Evolutionary conservation across 2,113 vertebrate species (phyloP).

Genomic region (Nycticorax nycticorax): DNA sequence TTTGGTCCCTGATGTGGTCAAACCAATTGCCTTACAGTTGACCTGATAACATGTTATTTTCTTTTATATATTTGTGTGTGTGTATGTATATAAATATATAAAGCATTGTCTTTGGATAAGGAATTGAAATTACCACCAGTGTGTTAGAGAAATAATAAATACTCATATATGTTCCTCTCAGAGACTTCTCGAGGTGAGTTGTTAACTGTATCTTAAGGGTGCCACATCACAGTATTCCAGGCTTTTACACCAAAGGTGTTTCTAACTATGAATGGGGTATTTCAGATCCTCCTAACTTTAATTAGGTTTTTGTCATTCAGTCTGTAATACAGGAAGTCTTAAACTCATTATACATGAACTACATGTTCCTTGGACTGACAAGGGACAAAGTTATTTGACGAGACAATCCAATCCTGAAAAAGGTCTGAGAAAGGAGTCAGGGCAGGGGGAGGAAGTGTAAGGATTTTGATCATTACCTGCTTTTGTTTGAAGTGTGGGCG

Average conservation of each 20-base stretch:
- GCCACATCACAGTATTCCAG: neutral
- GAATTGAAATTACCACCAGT: neutral
- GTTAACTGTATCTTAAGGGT: neutral
- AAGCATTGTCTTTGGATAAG: neutral
- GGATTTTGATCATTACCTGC: neutral
- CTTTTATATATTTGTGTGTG: neutral
- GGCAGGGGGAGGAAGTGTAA: rapidly evolving
- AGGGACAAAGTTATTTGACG: neutral
- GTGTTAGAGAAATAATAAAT: neutral
- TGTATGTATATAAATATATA: no score
- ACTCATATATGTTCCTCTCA: neutral
- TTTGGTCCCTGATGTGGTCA: neutral
- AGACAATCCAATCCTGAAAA: neutral
- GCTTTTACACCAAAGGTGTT: neutral
- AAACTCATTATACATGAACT: neutral
- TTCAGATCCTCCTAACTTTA: neutral
- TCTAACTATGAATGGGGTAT: neutral
- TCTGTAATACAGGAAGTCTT: neutral
- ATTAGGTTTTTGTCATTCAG: neutral
- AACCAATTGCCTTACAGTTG: neutral
- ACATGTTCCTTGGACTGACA: neutral
- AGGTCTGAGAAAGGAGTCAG: neutral
- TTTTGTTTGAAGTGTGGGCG: neutral
- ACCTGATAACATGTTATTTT: neutral
- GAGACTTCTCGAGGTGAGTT: neutral